Conservation (phyloP, 2,797 vertebrate genomes). For the Borostomias antarcticus region DNA sequence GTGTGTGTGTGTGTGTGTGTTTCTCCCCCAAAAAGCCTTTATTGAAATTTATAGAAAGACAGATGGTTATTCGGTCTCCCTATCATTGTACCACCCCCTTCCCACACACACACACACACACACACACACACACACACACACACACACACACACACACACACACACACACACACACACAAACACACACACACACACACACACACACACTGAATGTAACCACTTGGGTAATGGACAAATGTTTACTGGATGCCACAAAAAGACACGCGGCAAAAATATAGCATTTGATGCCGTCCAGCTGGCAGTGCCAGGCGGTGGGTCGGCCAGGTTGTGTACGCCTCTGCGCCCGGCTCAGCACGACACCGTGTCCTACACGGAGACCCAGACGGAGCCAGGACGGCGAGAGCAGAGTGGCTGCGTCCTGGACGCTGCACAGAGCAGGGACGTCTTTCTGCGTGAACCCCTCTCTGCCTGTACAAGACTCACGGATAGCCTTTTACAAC, state of each 20-base stretch:
- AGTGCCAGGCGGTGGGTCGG: too few species aligned
- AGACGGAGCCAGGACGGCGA: too few species aligned
- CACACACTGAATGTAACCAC: neutral
- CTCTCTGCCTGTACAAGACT: constrained; percentile 41
- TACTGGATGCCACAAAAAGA: neutral
- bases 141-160: neutral
- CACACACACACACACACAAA: neutral
- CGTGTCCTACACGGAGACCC: too few species aligned
- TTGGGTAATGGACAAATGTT: neutral
- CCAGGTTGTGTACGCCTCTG: too few species aligned
- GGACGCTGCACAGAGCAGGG: too few species aligned
- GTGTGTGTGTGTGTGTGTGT: constrained; percentile 16
- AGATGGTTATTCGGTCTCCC: neutral
- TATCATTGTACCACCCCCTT: neutral
- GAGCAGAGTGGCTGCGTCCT: too few species aligned
- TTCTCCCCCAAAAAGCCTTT: neutral
- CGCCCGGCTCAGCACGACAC: too few species aligned
- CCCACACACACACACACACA: neutral
- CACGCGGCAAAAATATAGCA: neutral
- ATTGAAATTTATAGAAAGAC: constrained; percentile 6
- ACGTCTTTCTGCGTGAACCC: too few species aligned
- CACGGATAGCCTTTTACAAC: constrained; percentile 45
- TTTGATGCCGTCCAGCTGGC: neutral
- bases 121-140: neutral
- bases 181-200: neutral